Conservation (phyloP, 2,888 invertebrate species). For the Phytoseiulus persimilis region DNA sequence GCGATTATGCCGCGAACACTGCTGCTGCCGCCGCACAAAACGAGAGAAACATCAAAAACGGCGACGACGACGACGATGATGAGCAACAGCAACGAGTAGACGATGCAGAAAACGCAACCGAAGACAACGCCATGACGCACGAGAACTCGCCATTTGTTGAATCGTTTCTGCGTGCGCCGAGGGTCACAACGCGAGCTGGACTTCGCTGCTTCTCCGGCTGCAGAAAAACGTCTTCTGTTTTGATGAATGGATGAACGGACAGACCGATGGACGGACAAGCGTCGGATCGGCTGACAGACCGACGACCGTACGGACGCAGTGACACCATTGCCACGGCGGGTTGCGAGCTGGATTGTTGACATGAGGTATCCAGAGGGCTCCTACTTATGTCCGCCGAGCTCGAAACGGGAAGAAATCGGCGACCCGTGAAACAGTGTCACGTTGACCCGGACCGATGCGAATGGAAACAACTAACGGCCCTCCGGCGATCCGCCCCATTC, state of each 20-base stretch:
- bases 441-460: background rate
- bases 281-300: background rate
- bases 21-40: background rate
- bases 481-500: background rate
- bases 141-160: background rate
- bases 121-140: background rate
- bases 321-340: background rate
- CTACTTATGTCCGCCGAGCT: background rate
- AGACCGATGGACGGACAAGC: background rate
- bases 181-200: background rate
- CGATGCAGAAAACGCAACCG: background rate
- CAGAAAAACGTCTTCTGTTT: background rate
- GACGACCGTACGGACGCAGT: background rate
- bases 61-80: background rate
- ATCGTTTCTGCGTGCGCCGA: background rate
- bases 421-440: background rate
- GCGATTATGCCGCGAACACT: background rate
- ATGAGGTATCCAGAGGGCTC: background rate
- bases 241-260: background rate
- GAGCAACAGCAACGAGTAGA: background rate
- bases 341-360: background rate
- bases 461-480: background rate
- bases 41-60: background rate
- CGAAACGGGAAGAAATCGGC: background rate
- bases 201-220: background rate